Evolutionary conservation across 1,140 invertebrate species (phyloP).

Genomic region (Pomacea maculata): DNA sequence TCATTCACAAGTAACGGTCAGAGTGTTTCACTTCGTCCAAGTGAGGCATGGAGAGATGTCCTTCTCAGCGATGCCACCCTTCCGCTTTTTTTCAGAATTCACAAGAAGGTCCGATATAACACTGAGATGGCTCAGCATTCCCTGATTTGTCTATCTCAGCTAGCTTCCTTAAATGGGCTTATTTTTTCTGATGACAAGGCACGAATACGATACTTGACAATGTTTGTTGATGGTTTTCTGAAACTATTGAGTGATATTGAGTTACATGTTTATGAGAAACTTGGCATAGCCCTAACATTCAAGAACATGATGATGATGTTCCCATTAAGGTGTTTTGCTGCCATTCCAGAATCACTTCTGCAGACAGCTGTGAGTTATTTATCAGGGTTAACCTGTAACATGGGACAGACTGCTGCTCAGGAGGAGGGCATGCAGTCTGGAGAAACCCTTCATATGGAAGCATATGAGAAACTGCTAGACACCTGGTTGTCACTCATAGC

Average conservation of each 20-base stretch:
- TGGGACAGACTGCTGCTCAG: conserved; percentile 76
- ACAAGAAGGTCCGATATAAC: conserved; percentile 81
- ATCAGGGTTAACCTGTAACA: conserved; percentile 77
- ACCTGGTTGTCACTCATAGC: conserved; percentile 74
- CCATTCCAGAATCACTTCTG: conserved; percentile 65
- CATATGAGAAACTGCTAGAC: conserved; percentile 82
- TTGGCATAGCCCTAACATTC: conserved; percentile 67
- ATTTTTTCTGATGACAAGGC: conserved; percentile 72
- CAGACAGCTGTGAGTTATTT: conserved; percentile 73
- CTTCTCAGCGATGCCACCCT: conserved; percentile 79
- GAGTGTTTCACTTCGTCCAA: conserved; percentile 55
- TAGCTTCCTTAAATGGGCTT: conserved; percentile 79
- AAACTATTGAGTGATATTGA: conserved; percentile 55
- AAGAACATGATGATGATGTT: conserved; percentile 72
- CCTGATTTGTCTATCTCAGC: conserved; percentile 81
- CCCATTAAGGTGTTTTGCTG: conserved; percentile 62
- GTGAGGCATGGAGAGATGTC: conserved; percentile 75
- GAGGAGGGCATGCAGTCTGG: conserved; percentile 76
- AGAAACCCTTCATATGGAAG: conserved; percentile 79
- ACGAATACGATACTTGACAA: conserved; percentile 76
- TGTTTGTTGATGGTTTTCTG: conserved; percentile 74
- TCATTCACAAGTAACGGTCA: conserved; percentile 50
- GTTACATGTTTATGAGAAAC: conserved; percentile 64
- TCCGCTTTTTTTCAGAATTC: conserved; percentile 82
- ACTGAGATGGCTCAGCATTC: conserved; percentile 79